A percentile compares a stretch with the other conserved stretches of the same genome.
Conservation (phyloP, 2,113 vertebrate genomes). For the Gasterosteus aculeatus region DNA sequence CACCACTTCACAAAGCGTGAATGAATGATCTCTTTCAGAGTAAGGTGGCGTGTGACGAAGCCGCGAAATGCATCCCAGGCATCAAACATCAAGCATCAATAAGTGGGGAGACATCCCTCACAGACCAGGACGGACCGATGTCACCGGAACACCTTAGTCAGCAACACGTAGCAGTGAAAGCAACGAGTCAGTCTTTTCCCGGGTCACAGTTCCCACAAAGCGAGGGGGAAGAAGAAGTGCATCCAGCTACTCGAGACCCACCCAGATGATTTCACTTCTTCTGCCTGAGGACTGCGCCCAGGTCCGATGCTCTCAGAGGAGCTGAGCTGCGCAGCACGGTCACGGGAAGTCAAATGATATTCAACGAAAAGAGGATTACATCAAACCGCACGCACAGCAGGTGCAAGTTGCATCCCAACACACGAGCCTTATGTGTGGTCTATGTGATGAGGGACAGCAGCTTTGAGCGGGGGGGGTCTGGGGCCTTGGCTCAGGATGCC, state of each 20-base stretch:
- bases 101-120: conserved; percentile 52
- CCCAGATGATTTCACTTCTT: conserved; percentile 63
- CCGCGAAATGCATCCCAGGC: neutral
- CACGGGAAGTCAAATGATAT: no score
- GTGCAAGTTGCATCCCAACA: neutral
- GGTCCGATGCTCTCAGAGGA: neutral
- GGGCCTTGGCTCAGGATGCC: no score
- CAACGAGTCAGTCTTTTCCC: conserved; percentile 55
- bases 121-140: conserved; percentile 26
- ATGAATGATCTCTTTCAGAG: neutral
- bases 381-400: neutral
- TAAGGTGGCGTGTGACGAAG: neutral
- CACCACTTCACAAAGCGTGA: neutral
- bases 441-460: neutral
- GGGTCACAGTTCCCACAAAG: neutral
- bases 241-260: conserved; percentile 23
- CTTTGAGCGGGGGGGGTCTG: no score
- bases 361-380: neutral
- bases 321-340: neutral
- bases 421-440: no score
- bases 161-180: conserved; percentile 65
- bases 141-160: conserved; percentile 42
- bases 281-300: neutral
- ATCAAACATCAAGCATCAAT: neutral
- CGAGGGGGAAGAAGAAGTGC: conserved; percentile 37